phyloP scores from a whole-genome alignment of 1,140 invertebrate genomes.

The Ips nitidus region DNA sequence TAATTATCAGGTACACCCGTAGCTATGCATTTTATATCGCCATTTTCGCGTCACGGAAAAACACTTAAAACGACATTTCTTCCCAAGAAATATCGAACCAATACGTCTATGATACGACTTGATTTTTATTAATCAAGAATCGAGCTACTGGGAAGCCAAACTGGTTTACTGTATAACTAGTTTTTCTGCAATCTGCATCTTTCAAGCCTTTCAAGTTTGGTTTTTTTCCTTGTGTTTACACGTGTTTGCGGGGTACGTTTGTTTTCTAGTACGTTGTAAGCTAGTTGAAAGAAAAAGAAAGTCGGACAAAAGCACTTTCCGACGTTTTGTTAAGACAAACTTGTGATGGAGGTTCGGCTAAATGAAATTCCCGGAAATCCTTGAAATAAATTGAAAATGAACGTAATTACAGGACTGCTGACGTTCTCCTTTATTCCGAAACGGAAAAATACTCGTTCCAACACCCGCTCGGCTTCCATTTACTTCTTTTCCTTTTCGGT shows the following conservation, averaged over 20 bases:
- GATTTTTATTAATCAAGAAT: neutral
- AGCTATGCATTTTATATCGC: neutral
- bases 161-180: neutral
- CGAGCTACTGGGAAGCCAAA: neutral
- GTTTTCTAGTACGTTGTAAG: neutral
- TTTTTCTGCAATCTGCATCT: neutral
- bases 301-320: neutral
- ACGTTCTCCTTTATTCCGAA: constrained; percentile 15
- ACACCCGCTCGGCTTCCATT: neutral
- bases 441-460: constrained; percentile 11
- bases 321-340: constrained; percentile 6
- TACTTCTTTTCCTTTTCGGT: constrained; percentile 18
- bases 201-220: neutral
- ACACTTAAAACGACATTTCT: constrained; percentile 1
- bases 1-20: neutral
- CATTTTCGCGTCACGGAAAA: neutral
- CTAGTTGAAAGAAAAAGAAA: constrained; percentile 1
- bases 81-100: neutral
- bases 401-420: constrained; percentile 23
- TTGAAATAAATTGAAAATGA: constrained; percentile 29
- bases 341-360: constrained; percentile 20
- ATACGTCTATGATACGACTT: neutral
- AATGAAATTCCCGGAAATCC: constrained; percentile 24
- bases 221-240: no score
- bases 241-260: no score